A percentile compares a stretch with the other conserved stretches of the same genome.
These are phyloP conservation scores for Bufotes viridis DNA, from an alignment of 2,797 vertebrate genomes.

Conservation along the genomic window DNA sequence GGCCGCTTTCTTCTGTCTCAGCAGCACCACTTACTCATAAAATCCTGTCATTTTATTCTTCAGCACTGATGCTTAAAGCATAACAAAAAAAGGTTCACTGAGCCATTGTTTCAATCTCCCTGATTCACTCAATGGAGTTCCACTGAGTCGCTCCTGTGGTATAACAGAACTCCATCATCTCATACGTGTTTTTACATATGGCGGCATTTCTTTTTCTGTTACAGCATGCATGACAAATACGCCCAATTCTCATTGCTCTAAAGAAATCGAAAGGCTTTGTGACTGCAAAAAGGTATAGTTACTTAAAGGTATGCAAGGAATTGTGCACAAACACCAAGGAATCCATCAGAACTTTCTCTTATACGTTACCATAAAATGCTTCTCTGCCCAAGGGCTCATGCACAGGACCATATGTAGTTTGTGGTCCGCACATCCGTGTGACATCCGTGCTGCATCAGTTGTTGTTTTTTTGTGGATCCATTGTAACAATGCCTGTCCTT, in stretches of 20 bases:
- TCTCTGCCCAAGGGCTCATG: too few species aligned
- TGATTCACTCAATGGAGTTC: neutral
- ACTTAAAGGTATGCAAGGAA: neutral
- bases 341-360: too few species aligned
- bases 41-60: slow-evolving; percentile 56
- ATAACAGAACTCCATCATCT: neutral
- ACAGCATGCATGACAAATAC: neutral
- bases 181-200: neutral
- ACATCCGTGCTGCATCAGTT: too few species aligned
- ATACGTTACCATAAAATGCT: too few species aligned
- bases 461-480: too few species aligned
- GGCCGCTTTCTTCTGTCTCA: slow-evolving; percentile 56
- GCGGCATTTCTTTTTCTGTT: neutral
- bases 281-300: neutral
- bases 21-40: slow-evolving; percentile 50
- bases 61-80: slow-evolving; percentile 35
- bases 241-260: neutral
- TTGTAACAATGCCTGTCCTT: too few species aligned
- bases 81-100: slow-evolving; percentile 18
- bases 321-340: neutral
- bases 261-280: neutral
- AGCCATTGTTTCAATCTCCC: slow-evolving; percentile 9
- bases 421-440: too few species aligned
- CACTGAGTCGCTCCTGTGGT: neutral
- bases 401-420: too few species aligned